phyloP scores from a whole-genome alignment of 2,888 invertebrate genomes.

The Drosophila algonquin region DNA sequence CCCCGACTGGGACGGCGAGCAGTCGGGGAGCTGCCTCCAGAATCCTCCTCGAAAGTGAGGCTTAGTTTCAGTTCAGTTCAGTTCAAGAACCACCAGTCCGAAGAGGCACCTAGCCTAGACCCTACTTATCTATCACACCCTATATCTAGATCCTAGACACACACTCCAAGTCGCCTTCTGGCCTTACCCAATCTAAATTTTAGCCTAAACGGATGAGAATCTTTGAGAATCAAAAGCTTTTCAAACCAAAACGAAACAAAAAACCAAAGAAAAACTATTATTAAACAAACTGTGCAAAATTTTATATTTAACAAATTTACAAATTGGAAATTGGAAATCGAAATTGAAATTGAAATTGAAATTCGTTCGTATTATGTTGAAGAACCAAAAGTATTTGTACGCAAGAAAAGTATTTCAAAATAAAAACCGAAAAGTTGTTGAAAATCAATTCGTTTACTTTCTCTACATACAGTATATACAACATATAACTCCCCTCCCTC shows the following conservation, averaged over 20 bases:
- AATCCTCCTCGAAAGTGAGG: slow-evolving; percentile 9
- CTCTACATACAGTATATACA: slow-evolving; percentile 10
- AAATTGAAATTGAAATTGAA: slow-evolving; percentile 34
- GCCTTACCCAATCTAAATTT: slow-evolving; percentile 15
- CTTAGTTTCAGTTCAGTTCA: slow-evolving; percentile 42
- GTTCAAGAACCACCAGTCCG: slow-evolving; percentile 36
- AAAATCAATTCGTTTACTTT: slow-evolving; percentile 68
- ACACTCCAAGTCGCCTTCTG: slow-evolving; percentile 14
- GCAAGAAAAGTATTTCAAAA: slow-evolving; percentile 54
- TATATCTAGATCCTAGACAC: slow-evolving; percentile 22
- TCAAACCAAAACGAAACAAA: slow-evolving; percentile 35
- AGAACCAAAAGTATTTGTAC: slow-evolving; percentile 69
- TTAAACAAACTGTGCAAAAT: slow-evolving; percentile 58
- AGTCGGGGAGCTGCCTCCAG: slow-evolving; percentile 35
- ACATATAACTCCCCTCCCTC: slow-evolving; percentile 3
- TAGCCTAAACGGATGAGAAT: slow-evolving; percentile 30
- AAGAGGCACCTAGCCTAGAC: slow-evolving; percentile 20
- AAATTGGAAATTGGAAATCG: slow-evolving; percentile 57
- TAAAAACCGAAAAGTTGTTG: slow-evolving; percentile 71
- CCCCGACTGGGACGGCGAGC: slow-evolving; percentile 45
- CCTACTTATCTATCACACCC: slow-evolving; percentile 9
- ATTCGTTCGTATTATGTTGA: slow-evolving; percentile 57
- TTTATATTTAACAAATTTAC: slow-evolving; percentile 57
- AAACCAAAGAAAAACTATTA: slow-evolving; percentile 18
- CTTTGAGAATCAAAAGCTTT: slow-evolving; percentile 46